Base-by-base conservation (phyloP, 2,113 vertebrate genomes). In the Dicaeum eximium region DNA sequence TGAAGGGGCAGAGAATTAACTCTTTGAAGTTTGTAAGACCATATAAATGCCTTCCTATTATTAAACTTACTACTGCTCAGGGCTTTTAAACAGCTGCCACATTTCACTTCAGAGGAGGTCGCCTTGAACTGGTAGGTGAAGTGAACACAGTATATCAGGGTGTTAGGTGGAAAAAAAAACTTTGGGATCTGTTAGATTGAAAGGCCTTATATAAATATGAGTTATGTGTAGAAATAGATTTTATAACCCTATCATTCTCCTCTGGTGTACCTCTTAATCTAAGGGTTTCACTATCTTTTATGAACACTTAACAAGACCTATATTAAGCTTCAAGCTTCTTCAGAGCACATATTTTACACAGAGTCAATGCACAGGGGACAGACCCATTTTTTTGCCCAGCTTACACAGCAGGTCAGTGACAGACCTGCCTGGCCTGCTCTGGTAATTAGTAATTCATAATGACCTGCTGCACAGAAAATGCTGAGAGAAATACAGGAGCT, bases 1-100 rank as follows among this genome's bases (percentile, higher is more conserved):
- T 90, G 90, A 94, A 92, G 85, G 90, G 94, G 91, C 58, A 94
- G 71, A 92, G 93, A 95, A 94, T 97, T 97, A 97, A 96, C 95
- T 95, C 93, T 95, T 95, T 95, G 87, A 97, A 94, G 94, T 90
- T 94, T 91, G 91, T 85, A 87, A 96, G 95, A 33, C 90, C 84
- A 73, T 92, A 95, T 91, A 97, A 95, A 96, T 96, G 93, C 79
- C 85, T 95, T 69, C 58, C 93, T 95, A 47, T 89, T 95, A 69
- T 87, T 95, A 65, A 95, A 93, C 87, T 87, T 94, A 91, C 87
- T 95, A 17, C 93, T 91, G 90, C 87, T 86, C 3, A 0, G 62
- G 70, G 94, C 90, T 96, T 91, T 96, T 92, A 93, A 95, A 90
- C 88, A 96, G 95, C 92, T 94, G 95, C 94, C 93, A 95, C 90